Evolutionary conservation across 2,888 invertebrate genomes (phyloP).

Genomic region (Cerceris rybyensis): DNA sequence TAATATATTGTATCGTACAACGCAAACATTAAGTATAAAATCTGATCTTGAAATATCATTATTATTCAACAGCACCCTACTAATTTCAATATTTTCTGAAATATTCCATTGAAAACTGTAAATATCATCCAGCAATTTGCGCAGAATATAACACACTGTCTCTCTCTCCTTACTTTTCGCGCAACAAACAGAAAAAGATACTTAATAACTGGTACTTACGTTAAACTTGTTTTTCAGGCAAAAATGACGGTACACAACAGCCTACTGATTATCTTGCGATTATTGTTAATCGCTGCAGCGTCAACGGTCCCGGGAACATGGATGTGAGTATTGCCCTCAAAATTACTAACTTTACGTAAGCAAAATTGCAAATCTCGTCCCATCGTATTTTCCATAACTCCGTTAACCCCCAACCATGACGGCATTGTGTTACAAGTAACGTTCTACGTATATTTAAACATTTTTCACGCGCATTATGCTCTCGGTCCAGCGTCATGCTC

Average conservation of each 20-base stretch:
- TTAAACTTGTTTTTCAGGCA: slow-evolving; percentile 37
- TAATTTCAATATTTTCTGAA: too few species aligned
- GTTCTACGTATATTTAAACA: not conserved
- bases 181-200: too few species aligned
- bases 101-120: not conserved
- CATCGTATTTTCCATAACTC: too few species aligned
- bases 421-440: not conserved
- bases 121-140: not conserved
- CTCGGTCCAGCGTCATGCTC: not conserved
- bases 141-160: not conserved
- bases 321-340: slow-evolving; percentile 63
- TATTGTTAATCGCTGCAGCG: slow-evolving; percentile 56
- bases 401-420: too few species aligned
- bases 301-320: slow-evolving; percentile 66
- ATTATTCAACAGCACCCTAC: too few species aligned
- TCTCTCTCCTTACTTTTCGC: too few species aligned
- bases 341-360: too few species aligned
- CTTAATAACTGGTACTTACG: not conserved
- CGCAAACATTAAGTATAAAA: too few species aligned
- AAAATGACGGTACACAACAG: slow-evolving; percentile 57
- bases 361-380: too few species aligned
- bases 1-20: too few species aligned
- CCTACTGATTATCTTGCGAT: slow-evolving; percentile 57
- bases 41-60: too few species aligned
- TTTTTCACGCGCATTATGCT: not conserved